Conservation (phyloP, 2,797 vertebrate genomes). For the Argya squamiceps region DNA sequence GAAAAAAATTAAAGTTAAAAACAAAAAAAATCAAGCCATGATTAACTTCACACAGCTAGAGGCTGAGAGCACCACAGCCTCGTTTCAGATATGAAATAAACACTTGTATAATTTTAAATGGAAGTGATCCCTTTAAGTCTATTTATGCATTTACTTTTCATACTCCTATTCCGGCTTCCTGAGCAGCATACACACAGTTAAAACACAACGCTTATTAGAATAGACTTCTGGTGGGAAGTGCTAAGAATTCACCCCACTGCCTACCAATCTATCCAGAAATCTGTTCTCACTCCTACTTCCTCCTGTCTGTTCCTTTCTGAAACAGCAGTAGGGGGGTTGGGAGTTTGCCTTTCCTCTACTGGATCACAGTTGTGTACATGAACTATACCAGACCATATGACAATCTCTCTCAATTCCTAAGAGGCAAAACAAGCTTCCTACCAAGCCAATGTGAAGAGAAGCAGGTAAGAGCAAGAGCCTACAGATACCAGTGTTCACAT, state of each 20-base stretch:
- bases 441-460: background rate
- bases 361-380: constrained; percentile 57
- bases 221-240: constrained; percentile 62
- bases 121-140: background rate
- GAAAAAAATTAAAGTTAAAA: background rate
- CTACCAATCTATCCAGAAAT: constrained; percentile 61
- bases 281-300: constrained; percentile 67
- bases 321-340: constrained; percentile 41
- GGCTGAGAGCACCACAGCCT: background rate
- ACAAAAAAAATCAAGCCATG: background rate
- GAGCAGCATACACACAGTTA: constrained; percentile 13
- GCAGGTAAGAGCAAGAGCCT: background rate
- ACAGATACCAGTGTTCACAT: background rate
- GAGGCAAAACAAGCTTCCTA: constrained; percentile 44
- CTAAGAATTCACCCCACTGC: constrained; percentile 59
- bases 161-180: background rate
- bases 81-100: background rate
- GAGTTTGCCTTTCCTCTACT: constrained; percentile 59
- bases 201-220: constrained; percentile 8
- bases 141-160: background rate
- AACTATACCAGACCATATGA: constrained; percentile 44
- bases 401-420: background rate
- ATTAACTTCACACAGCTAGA: background rate
- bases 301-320: constrained; percentile 60
- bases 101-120: background rate